A percentile compares a stretch with the other conserved stretches of the same genome.
Conservation (phyloP, 53 echinoderm and acorn worm genomes). For the Echinometra lucunter region DNA sequence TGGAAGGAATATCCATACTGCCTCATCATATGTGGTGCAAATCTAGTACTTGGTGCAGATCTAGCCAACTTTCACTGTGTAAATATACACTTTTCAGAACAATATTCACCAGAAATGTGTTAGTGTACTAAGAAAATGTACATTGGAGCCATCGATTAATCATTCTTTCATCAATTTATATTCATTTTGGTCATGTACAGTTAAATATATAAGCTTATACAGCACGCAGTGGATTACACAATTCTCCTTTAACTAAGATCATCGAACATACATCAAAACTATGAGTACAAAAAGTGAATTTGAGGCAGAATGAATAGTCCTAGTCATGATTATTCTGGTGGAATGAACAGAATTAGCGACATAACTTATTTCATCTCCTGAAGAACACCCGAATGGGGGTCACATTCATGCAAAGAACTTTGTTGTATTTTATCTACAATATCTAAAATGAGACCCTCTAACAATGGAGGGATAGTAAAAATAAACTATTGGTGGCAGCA, state of each 20-base stretch:
- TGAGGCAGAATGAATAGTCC: conserved; percentile 36
- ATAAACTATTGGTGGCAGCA: neutral
- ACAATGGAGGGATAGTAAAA: no score
- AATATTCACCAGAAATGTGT: no score
- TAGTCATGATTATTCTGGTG: conserved; percentile 32
- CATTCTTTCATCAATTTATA: neutral
- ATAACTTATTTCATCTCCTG: neutral
- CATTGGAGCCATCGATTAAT: neutral
- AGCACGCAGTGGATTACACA: neutral
- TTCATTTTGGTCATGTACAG: neutral
- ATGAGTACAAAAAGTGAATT: neutral
- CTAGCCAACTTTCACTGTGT: no score
- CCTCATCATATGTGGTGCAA: neutral
- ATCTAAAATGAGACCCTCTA: no score
- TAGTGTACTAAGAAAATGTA: neutral
- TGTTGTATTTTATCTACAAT: no score
- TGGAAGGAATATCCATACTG: neutral
- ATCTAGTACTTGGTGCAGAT: no score
- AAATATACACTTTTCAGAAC: no score
- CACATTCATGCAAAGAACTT: no score
- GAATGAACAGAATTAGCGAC: neutral
- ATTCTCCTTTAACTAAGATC: neutral
- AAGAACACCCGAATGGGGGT: neutral
- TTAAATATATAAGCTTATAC: neutral
- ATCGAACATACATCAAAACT: neutral